Evolutionary conservation across 2,888 invertebrate genomes (phyloP).

Genomic region (Cataglyphis altisquamis): DNA sequence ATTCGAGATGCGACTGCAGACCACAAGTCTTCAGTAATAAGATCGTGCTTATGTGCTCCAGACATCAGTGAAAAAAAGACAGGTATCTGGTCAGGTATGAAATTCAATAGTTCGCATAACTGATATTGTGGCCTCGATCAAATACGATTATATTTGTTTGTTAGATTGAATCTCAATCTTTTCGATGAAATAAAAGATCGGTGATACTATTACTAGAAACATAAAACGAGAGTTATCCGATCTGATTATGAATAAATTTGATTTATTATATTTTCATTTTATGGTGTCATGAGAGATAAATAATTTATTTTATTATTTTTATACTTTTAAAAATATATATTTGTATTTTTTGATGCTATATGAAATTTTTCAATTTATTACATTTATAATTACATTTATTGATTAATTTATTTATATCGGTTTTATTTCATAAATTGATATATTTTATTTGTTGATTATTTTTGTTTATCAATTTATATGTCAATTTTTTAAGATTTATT

Average conservation of each 20-base stretch:
- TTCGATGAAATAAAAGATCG: neutral
- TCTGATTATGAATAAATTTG: neutral
- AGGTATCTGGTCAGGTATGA: constrained; percentile 54
- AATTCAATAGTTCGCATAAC: constrained; percentile 69
- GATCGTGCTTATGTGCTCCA: constrained; percentile 75
- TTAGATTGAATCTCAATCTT: constrained; percentile 14
- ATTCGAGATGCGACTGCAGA: constrained; percentile 54
- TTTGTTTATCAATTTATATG: neutral
- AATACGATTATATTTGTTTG: constrained; percentile 39
- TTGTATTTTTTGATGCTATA: neutral
- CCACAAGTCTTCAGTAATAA: constrained; percentile 45
- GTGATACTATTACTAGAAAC: neutral
- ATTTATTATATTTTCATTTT: neutral
- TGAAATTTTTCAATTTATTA: neutral
- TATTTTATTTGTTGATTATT: too few relatives aligned
- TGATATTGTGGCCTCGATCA: constrained; percentile 64
- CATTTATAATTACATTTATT: neutral
- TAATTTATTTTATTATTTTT: neutral
- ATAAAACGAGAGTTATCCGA: neutral
- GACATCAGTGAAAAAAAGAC: constrained; percentile 65
- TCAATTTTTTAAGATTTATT: neutral
- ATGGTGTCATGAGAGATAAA: neutral
- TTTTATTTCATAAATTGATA: neutral
- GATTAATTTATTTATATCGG: neutral
- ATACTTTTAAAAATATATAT: neutral